Evolutionary conservation across 1,140 invertebrate species (phyloP).

Genomic region (Antheraea pernyi): DNA sequence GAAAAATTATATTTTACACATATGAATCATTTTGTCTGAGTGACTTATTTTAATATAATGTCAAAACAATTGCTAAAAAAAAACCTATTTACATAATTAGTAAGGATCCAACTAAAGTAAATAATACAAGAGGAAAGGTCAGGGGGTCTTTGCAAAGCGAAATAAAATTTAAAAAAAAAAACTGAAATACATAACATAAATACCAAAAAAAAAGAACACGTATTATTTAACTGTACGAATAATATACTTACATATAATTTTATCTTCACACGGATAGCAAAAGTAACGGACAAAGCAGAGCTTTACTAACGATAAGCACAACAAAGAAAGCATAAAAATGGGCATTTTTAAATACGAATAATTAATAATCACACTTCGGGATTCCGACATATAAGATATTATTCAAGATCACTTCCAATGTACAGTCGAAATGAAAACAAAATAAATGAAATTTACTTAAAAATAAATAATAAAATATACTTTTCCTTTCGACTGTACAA

Average conservation of each 20-base stretch:
- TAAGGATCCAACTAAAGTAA: too few species aligned
- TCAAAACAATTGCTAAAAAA: too few species aligned
- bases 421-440: background rate
- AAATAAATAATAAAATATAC: conserved; percentile 8
- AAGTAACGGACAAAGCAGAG: conserved; percentile 47
- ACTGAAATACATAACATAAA: conserved; percentile 7
- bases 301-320: conserved; percentile 42
- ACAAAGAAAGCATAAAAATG: conserved; percentile 47
- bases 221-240: conserved; percentile 1
- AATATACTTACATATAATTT: conserved; percentile 27
- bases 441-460: conserved; percentile 1
- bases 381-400: background rate
- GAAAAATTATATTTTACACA: too few species aligned
- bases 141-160: background rate
- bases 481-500: background rate
- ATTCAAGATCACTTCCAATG: conserved; percentile 1
- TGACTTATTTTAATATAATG: too few species aligned
- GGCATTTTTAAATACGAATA: conserved; percentile 38
- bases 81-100: too few species aligned
- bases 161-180: background rate
- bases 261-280: conserved; percentile 35
- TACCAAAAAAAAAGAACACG: background rate
- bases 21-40: too few species aligned
- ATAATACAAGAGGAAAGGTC: background rate
- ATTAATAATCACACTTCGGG: background rate